Conservation (phyloP, 1,140 invertebrate species). For the Plectus sambesii region DNA sequence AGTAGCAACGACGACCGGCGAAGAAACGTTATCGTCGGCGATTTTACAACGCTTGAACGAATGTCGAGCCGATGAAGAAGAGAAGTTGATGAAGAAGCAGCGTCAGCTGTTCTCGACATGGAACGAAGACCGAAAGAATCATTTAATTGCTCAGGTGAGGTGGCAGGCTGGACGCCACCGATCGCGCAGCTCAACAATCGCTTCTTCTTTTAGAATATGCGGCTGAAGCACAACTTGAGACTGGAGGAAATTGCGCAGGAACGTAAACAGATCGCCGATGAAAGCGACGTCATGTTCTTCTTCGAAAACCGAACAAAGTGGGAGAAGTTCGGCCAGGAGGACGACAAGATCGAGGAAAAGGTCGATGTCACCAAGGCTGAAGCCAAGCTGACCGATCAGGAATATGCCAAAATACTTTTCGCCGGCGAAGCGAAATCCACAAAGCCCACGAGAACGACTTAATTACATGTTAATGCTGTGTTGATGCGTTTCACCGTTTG, state of each 20-base stretch:
- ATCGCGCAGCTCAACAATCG: conserved; percentile 10
- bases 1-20: neutral
- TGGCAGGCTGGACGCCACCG: no score
- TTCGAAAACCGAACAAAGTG: conserved; percentile 40
- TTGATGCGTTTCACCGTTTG: no score
- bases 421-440: no score
- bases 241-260: conserved; percentile 29
- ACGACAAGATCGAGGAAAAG: conserved; percentile 26
- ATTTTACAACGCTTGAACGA: conserved; percentile 4
- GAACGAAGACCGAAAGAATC: conserved; percentile 21
- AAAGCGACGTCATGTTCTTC: conserved; percentile 34
- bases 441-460: no score
- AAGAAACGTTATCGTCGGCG: conserved; percentile 2
- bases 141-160: conserved; percentile 35
- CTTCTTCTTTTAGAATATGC: conserved; percentile 21
- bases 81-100: conserved; percentile 16
- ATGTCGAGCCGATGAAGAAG: conserved; percentile 13
- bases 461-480: no score
- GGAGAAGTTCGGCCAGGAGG: conserved; percentile 35
- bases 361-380: conserved; percentile 19
- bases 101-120: conserved; percentile 28
- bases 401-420: conserved; percentile 27
- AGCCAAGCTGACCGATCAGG: conserved; percentile 24
- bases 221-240: conserved; percentile 20
- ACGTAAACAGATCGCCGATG: conserved; percentile 15